These are phyloP conservation scores for Peribatodes rhomboidaria DNA, from an alignment of 2,888 invertebrate genomes.

Conservation along the genomic window DNA sequence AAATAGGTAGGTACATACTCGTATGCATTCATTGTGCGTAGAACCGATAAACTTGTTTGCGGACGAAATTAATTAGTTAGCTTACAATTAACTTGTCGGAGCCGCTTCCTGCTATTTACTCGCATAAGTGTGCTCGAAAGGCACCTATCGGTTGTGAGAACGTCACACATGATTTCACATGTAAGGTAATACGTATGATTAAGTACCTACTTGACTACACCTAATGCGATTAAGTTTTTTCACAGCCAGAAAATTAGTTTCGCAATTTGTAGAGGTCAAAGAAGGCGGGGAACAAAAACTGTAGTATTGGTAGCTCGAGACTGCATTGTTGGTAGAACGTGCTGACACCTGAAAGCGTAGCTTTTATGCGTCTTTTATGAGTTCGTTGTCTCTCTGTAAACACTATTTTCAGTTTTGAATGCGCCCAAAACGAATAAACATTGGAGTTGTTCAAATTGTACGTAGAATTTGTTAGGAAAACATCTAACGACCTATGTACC, in stretches of 20 bases:
- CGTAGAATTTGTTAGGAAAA: not conserved
- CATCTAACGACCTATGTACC: not conserved
- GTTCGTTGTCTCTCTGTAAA: slow-evolving; percentile 83
- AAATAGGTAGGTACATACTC: no score
- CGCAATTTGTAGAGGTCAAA: slow-evolving; percentile 36
- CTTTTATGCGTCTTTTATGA: slow-evolving; percentile 77
- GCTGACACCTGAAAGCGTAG: slow-evolving; percentile 55
- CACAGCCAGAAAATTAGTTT: slow-evolving; percentile 31
- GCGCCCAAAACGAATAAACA: slow-evolving; percentile 62
- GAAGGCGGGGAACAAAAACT: slow-evolving; percentile 26
- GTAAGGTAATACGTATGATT: slow-evolving; percentile 43
- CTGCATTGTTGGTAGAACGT: slow-evolving; percentile 44
- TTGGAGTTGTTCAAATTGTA: slow-evolving; percentile 61
- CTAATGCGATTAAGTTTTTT: slow-evolving; percentile 40
- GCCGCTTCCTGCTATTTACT: slow-evolving; percentile 47
- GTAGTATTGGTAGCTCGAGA: slow-evolving; percentile 35
- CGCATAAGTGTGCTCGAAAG: slow-evolving; percentile 36
- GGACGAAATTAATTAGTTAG: slow-evolving; percentile 61
- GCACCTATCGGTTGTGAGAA: slow-evolving; percentile 29
- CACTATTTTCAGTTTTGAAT: slow-evolving; percentile 69
- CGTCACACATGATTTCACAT: slow-evolving; percentile 41
- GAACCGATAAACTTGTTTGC: slow-evolving; percentile 46
- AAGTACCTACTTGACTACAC: slow-evolving; percentile 32
- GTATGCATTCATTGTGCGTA: slow-evolving; percentile 17
- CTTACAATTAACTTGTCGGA: slow-evolving; percentile 53